Conservation (phyloP, 2,113 vertebrate genomes). For the Dryoscopus gambensis region DNA sequence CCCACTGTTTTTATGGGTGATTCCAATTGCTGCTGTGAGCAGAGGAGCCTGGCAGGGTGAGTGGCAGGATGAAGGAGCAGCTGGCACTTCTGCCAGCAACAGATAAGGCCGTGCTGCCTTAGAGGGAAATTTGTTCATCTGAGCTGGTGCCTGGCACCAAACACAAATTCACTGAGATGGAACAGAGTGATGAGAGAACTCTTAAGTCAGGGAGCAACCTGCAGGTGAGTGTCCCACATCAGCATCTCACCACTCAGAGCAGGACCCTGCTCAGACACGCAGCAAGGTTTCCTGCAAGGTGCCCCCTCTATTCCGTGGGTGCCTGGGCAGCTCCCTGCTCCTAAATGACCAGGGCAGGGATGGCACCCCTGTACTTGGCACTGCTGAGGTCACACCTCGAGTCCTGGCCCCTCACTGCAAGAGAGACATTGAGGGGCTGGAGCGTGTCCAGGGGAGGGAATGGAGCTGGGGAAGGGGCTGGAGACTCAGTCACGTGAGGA, state of each 20-base stretch:
- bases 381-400: neutral
- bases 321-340: neutral
- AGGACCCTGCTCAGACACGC: neutral
- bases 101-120: neutral
- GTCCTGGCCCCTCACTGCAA: neutral
- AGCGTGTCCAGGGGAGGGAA: neutral
- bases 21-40: neutral
- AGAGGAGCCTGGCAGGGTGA: neutral
- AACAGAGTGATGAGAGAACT: neutral
- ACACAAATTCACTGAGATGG: neutral
- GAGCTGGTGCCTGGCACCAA: neutral
- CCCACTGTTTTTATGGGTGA: fast-evolving
- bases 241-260: neutral
- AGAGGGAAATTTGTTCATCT: neutral
- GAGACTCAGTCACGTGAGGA: neutral
- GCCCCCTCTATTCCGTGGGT: neutral
- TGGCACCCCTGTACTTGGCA: neutral
- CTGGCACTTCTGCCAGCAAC: neutral
- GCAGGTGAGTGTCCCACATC: neutral
- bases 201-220: neutral
- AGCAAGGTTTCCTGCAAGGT: neutral
- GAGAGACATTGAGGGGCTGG: neutral
- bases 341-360: neutral
- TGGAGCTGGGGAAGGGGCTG: neutral
- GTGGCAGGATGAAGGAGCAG: neutral